These are phyloP conservation scores for Crotalus viridis DNA, from an alignment of 2,113 vertebrate species.

Conservation along the genomic window DNA sequence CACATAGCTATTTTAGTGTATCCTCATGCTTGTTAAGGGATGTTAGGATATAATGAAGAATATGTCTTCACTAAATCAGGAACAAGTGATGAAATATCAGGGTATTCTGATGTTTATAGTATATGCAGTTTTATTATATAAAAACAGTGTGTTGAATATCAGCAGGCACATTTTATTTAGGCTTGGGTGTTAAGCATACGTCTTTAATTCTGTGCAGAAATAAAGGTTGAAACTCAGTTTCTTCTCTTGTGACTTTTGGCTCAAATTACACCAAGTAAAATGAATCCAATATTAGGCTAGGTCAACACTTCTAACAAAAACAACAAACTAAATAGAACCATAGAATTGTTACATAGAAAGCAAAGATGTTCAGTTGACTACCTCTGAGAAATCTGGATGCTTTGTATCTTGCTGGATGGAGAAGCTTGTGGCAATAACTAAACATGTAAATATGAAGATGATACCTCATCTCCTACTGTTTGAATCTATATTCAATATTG, in stretches of 20 bases:
- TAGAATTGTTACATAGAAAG: not conserved
- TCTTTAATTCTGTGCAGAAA: not conserved
- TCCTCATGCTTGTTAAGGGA: not conserved
- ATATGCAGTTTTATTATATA: not conserved
- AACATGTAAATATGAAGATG: not conserved
- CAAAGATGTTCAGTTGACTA: not conserved
- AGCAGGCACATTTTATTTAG: not conserved
- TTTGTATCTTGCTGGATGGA: not conserved
- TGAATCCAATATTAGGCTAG: not conserved
- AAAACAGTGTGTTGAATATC: not conserved
- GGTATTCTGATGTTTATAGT: not conserved
- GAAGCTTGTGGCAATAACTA: not conserved
- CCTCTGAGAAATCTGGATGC: not conserved
- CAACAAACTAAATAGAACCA: not conserved
- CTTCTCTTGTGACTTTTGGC: not conserved
- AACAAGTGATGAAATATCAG: not conserved
- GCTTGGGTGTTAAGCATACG: not conserved
- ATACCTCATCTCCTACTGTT: not conserved
- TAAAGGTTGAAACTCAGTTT: not conserved
- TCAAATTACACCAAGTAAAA: not conserved
- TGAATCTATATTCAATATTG: not conserved
- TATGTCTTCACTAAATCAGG: not conserved
- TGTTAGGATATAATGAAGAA: not conserved
- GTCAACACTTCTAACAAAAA: not conserved
- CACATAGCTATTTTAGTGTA: no score